Evolutionary conservation across 1,140 invertebrate genomes (phyloP), one percentile per base, ranked within the genome.

Genomic region (Ectropis grisescens): DNA sequence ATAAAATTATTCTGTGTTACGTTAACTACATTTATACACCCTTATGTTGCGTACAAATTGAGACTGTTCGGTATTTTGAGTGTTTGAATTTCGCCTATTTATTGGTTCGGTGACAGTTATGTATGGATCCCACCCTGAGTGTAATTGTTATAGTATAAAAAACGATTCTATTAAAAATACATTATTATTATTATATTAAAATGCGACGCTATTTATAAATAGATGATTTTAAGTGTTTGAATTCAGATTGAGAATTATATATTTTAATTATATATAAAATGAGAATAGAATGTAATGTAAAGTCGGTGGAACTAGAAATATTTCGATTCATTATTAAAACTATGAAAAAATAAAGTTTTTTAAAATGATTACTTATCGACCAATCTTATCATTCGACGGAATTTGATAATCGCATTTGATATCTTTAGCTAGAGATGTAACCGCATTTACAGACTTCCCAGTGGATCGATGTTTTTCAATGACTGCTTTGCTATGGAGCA

Each of bases 31-130:
- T 19, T 19, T 19, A 19, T 19, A 19, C 3, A 67, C 62, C 61
- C 64, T 78, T 79, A 67, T 72, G 68, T 79, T 79, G 74, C 74
- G 74, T 79, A 75, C 64, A 72, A 72, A 65, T 78, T 69, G 72
- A 76, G 74, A 79, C 69, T 79, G 74, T 72, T 67, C 65, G 59
- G 56, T 65, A 56, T 59, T 4, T 57, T 61, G 70, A 66, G 68
- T 75, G 74, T 74, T 64, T 67, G 62, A 58, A 47, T 50, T 65
- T 68, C 49, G 59, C 60, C 58, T 72, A 65, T 69, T 65, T 72
- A 62, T 70, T 60, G 57, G 8, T 42, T 46, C 58, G 64, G 47
- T 52, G 33, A 58, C 58, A 51, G 41, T 53, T 58, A 56, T 49
- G 60, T 57, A 61, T 41, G 54, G 54, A 62, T 51, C 66, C 62